Conservation (phyloP, 2,113 vertebrate genomes). For the Protobothrops mucrosquamatus region DNA sequence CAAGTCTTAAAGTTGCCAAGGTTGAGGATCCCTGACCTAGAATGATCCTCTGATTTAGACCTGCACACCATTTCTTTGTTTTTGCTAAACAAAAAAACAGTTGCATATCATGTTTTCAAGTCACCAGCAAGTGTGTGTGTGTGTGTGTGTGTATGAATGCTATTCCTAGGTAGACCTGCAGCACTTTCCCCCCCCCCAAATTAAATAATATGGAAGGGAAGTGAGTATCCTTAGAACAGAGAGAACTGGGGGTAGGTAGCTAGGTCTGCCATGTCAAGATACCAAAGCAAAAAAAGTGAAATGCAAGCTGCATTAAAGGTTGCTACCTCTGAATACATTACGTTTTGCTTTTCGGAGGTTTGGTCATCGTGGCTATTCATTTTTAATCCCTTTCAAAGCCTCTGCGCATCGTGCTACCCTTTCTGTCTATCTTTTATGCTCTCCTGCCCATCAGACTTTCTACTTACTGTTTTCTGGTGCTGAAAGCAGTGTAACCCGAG, state of each 20-base stretch:
- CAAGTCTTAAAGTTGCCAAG: too few species aligned
- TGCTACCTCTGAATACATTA: background rate
- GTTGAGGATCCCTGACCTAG: too few species aligned
- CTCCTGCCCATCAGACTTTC: conserved; percentile 61
- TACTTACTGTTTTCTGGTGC: conserved; percentile 68
- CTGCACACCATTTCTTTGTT: background rate
- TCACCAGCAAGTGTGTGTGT: background rate
- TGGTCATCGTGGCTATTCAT: background rate
- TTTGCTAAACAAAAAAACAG: background rate
- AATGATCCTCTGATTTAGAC: background rate
- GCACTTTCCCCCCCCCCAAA: background rate
- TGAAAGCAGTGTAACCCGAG: conserved; percentile 66
- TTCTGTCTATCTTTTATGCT: background rate
- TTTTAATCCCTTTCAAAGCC: background rate
- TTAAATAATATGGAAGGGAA: background rate
- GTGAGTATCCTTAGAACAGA: background rate
- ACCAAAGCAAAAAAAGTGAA: background rate
- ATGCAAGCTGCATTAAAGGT: background rate
- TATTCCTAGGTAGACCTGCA: background rate
- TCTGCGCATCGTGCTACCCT: background rate
- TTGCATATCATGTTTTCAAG: background rate
- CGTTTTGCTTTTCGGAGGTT: background rate
- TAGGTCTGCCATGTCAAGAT: background rate
- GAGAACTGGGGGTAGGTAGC: background rate
- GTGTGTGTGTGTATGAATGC: background rate